Conservation (phyloP, 2,888 invertebrate species). For the Bhutanitis thaidina region DNA sequence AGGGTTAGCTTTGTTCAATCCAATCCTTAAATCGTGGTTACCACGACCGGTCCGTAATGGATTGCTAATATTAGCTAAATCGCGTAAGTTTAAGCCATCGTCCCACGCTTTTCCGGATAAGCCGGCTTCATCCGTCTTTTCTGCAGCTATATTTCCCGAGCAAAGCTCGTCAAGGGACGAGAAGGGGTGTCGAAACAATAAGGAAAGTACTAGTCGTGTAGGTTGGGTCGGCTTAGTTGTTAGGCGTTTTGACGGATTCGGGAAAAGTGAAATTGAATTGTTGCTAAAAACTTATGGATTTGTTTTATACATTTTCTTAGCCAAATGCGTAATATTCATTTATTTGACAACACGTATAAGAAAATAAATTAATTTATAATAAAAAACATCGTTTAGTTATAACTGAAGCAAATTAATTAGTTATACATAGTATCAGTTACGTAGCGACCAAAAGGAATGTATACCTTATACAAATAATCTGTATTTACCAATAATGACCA, state of each 20-base stretch:
- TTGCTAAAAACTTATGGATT: background rate
- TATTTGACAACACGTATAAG: background rate
- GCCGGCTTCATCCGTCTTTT: slow-evolving; percentile 68
- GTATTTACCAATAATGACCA: no score
- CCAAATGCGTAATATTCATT: no score
- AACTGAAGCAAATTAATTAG: no score
- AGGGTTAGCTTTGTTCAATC: background rate
- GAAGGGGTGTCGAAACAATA: slow-evolving; percentile 27
- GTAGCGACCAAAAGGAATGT: no score
- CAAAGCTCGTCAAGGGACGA: slow-evolving; percentile 20
- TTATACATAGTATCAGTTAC: no score
- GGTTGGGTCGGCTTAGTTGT: slow-evolving; percentile 13
- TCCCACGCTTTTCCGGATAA: slow-evolving; percentile 45
- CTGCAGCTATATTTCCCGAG: slow-evolving; percentile 39
- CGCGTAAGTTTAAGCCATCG: slow-evolving; percentile 51
- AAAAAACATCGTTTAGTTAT: no score
- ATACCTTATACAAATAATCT: no score
- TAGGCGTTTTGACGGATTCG: slow-evolving; percentile 3
- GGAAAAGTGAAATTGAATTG: slow-evolving; percentile 2
- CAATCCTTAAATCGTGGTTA: background rate
- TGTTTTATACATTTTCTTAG: background rate
- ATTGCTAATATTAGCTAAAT: slow-evolving; percentile 77
- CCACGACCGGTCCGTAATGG: slow-evolving; percentile 50
- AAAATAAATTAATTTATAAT: no score
- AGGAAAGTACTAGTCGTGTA: slow-evolving; percentile 21